Conservation (phyloP, 2,113 vertebrate genomes). For the Tachysurus vachellii region DNA sequence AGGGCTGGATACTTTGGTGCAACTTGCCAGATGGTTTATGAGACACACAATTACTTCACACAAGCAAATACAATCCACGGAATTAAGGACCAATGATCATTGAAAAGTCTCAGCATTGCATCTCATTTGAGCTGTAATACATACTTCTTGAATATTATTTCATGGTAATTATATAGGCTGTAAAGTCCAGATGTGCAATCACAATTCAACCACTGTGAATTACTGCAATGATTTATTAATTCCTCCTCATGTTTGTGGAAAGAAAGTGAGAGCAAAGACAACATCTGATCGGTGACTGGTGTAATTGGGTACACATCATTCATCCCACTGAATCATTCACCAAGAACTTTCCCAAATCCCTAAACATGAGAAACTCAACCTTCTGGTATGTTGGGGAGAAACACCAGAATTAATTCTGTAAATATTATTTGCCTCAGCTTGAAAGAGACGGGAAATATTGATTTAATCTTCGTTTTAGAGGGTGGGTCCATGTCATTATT, state of each 20-base stretch:
- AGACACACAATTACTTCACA: neutral
- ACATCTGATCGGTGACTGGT: neutral
- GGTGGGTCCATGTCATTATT: neutral
- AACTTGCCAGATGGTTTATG: neutral
- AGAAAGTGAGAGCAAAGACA: neutral
- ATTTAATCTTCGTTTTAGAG: conserved; percentile 8
- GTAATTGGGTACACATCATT: neutral
- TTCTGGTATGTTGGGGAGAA: conserved; percentile 23
- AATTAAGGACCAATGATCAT: neutral
- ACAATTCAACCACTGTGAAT: neutral
- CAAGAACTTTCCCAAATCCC: conserved; percentile 40
- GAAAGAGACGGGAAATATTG: neutral
- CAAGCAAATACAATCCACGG: neutral
- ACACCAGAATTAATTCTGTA: neutral
- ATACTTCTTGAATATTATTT: neutral
- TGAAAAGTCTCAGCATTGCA: neutral
- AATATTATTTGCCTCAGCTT: conserved; percentile 7
- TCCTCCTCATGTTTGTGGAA: neutral
- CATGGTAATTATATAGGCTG: neutral
- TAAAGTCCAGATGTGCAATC: neutral
- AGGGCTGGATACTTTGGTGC: neutral
- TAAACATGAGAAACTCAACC: conserved; percentile 24
- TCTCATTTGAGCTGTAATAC: neutral
- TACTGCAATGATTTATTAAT: conserved; percentile 14
- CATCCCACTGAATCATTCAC: conserved; percentile 26